These are phyloP conservation scores for Psittacula cyanocephala DNA, from an alignment of 2,113 vertebrate species.

Conservation along the genomic window DNA sequence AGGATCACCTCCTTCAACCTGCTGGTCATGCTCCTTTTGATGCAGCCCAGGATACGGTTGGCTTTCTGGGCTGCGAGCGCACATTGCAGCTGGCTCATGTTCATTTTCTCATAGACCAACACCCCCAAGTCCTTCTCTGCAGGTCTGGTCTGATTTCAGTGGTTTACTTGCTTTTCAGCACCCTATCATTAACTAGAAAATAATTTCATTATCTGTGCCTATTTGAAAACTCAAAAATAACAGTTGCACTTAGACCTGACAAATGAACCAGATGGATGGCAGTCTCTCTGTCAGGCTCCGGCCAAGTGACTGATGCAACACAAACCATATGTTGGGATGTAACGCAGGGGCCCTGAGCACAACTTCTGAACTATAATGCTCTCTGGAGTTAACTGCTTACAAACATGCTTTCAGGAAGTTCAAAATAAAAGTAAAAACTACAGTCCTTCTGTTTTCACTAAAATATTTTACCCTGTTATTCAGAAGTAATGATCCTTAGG, in stretches of 20 bases:
- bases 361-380: not conserved
- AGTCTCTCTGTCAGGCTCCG: not conserved
- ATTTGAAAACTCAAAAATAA: not conserved
- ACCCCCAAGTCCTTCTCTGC: too few species aligned
- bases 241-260: not conserved
- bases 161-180: not conserved
- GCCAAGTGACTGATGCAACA: fast-evolving
- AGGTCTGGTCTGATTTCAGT: not conserved
- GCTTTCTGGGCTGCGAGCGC: too few species aligned
- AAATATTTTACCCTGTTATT: not conserved
- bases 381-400: not conserved
- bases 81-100: too few species aligned
- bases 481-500: not conserved
- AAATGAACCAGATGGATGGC: not conserved
- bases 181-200: not conserved
- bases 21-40: too few species aligned
- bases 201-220: not conserved
- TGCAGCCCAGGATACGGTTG: too few species aligned
- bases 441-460: not conserved
- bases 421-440: not conserved
- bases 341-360: not conserved
- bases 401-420: not conserved
- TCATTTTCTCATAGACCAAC: too few species aligned
- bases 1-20: too few species aligned
- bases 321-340: fast-evolving